These are phyloP conservation scores for Brachyistius frenatus DNA, from an alignment of 2,113 vertebrate genomes.

Conservation along the genomic window DNA sequence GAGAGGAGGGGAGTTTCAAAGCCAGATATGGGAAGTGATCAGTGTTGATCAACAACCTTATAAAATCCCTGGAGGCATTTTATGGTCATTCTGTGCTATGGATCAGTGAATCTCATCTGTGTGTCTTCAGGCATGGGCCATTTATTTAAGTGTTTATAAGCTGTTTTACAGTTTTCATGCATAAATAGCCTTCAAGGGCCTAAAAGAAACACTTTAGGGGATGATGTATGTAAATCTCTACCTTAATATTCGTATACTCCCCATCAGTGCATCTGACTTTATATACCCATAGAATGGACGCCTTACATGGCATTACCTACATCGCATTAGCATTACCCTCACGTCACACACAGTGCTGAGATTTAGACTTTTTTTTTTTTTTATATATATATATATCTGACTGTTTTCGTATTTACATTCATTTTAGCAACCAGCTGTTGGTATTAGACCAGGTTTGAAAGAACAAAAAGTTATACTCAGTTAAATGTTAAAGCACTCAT, in stretches of 20 bases:
- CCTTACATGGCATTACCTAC: no score
- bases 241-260: no score
- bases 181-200: slow-evolving; percentile 3
- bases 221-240: not conserved
- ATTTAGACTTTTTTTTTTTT: no score
- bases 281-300: no score
- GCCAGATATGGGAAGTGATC: slow-evolving; percentile 36
- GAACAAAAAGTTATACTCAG: no score
- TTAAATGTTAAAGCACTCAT: not conserved
- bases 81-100: slow-evolving; percentile 49
- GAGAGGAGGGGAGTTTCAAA: slow-evolving; percentile 15
- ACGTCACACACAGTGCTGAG: no score
- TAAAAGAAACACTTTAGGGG: not conserved
- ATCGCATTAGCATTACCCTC: no score
- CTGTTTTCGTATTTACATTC: no score
- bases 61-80: slow-evolving; percentile 44
- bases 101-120: slow-evolving; percentile 65
- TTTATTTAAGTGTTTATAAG: slow-evolving; percentile 62
- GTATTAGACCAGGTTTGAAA: no score
- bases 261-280: no score
- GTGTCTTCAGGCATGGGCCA: slow-evolving; percentile 55
- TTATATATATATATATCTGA: no score
- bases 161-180: slow-evolving; percentile 28
- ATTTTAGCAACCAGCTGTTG: no score
- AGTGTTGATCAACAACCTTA: slow-evolving; percentile 43